Base-by-base conservation (phyloP, 1,140 invertebrate genomes). In the Alviniconcha marisindica region DNA sequence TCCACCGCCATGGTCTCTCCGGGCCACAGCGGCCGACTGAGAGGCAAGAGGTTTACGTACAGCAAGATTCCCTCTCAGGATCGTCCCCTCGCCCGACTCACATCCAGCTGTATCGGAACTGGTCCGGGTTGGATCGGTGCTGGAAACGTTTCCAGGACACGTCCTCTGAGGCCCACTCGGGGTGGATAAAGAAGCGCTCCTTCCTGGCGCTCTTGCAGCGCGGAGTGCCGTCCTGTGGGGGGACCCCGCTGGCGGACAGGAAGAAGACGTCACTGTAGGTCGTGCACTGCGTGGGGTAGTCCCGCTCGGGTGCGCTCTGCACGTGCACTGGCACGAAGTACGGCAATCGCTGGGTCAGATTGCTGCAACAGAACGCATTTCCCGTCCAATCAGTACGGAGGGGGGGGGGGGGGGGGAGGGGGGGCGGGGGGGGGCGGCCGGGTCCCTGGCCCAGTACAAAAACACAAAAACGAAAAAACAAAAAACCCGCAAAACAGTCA, bases 121-220 rank as follows among this genome's bases (percentile, higher is more conserved):
- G 69, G 10, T 31, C 69, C 4, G 69, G 69, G 69, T 71, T 71
- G 21, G 69, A 14, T 14, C 36, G 12, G 69, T 71, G 69, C 36
- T 7, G 31, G 36, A 71, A 71, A 2, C 69, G 69, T 18, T 1
- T n/a, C 69, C 69, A 71, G 1, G 0, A 31, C 36, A 24, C 36
- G 4, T 2, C 15, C 24, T 71, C 69, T 21, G 69, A 71, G 38
- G 69, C 33, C 69, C 69, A 71, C 69, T 71, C 69, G 2, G 69
- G 69, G 38, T 71, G 33, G 69, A 71, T 71, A 36, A 71, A 71
- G 69, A 40, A 71, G 36, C 69, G 69, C 69, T 71, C 36, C 69
- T 40, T 33, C 36, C 36, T 14, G 14, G 24, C 36, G 15, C 24
- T 71, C 69, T 33, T 71, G 69, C 31, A 60, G n/a, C 18, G 56